Percentiles rank a stretch among this genome's conserved stretches.
Conservation (phyloP, 2,113 vertebrate genomes). For the Nothoprocta perdicaria region DNA sequence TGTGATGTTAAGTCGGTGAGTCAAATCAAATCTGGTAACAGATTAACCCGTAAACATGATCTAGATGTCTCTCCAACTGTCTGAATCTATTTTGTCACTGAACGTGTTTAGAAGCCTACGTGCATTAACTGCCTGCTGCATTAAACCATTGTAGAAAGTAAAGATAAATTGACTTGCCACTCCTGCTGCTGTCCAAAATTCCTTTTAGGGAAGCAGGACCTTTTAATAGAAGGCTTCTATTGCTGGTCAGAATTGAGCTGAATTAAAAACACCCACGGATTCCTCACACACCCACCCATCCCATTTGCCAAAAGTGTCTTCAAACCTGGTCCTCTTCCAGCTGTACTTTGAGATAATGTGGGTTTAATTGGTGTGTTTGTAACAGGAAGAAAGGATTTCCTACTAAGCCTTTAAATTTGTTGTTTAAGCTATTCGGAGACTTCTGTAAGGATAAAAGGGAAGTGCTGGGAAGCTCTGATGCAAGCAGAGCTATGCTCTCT, state of each 20-base stretch:
- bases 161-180: not conserved
- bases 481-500: not conserved
- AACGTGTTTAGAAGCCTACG: conserved; percentile 10
- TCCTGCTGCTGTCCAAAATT: not conserved
- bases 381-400: not conserved
- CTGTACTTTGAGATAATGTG: not conserved
- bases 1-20: conserved; percentile 18
- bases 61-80: conserved; percentile 1
- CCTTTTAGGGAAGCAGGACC: not conserved
- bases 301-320: not conserved
- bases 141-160: not conserved
- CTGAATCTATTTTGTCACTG: conserved; percentile 39
- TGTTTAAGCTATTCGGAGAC: not conserved
- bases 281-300: not conserved
- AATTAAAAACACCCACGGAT: not conserved
- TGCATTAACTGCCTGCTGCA: not conserved
- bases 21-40: conserved; percentile 47
- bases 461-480: not conserved
- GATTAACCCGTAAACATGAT: conserved; percentile 56
- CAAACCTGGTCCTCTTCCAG: not conserved
- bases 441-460: not conserved
- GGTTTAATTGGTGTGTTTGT: not conserved
- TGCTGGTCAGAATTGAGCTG: not conserved
- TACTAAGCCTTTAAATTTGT: not conserved
- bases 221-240: not conserved